These are phyloP conservation scores for Enteromius afrohamiltoni DNA, from an alignment of 2,797 vertebrate genomes.

Conservation along the genomic window DNA sequence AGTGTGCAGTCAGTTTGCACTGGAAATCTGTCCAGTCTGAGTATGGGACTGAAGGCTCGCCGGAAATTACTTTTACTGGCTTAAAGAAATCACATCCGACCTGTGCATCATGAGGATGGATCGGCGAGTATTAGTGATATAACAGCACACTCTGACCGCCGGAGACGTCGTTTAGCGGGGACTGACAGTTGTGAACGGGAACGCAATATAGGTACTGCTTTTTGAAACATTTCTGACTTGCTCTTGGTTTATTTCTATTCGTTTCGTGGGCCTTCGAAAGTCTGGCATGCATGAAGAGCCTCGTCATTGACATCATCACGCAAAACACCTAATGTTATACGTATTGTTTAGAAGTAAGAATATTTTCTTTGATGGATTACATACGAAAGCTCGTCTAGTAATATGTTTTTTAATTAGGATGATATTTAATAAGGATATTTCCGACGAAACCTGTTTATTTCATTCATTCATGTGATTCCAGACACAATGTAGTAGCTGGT, in stretches of 20 bases:
- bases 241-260: neutral
- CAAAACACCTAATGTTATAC: neutral
- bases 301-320: neutral
- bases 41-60: neutral
- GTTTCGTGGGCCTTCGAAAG: conserved; percentile 27
- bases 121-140: neutral
- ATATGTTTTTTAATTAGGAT: neutral
- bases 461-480: neutral
- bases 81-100: conserved; percentile 37
- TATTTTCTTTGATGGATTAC: neutral
- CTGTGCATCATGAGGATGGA: conserved; percentile 41
- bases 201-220: neutral
- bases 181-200: neutral
- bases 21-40: neutral
- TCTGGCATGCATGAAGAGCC: neutral
- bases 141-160: neutral
- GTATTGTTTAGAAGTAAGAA: neutral
- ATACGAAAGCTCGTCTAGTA: neutral
- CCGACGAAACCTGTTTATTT: neutral
- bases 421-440: neutral
- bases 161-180: neutral
- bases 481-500: neutral
- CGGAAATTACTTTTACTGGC: conserved; percentile 49
- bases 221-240: neutral
- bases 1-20: neutral